Percentiles rank a stretch among this genome's conserved stretches.
These are phyloP conservation scores for Musca domestica DNA, from an alignment of 1,140 invertebrate genomes.

Conservation along the genomic window DNA sequence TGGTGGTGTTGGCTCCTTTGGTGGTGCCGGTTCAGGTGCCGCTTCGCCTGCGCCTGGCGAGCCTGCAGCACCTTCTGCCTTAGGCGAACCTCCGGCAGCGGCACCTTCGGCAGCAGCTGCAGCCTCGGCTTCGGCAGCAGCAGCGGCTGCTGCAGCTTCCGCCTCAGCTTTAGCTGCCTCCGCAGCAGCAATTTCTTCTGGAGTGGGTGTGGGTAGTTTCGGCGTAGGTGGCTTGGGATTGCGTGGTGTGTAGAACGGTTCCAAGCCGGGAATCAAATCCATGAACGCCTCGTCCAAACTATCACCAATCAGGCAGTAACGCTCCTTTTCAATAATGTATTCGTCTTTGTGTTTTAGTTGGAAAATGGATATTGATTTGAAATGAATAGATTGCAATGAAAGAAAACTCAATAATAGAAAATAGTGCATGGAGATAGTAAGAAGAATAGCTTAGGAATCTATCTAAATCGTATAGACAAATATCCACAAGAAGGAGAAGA, in stretches of 20 bases:
- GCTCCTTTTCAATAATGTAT: constrained; percentile 95
- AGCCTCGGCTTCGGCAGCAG: constrained; percentile 33
- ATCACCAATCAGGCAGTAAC: constrained; percentile 96
- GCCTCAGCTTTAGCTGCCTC: constrained; percentile 41
- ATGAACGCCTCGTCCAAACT: constrained; percentile 96
- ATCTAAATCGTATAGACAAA: background rate
- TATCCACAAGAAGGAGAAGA: background rate
- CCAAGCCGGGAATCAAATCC: constrained; percentile 77
- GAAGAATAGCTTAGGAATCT: constrained; percentile 2
- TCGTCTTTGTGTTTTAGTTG: constrained; percentile 74
- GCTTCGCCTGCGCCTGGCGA: constrained; percentile 49
- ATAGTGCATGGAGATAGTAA: constrained; percentile 30
- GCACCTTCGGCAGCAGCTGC: constrained; percentile 34
- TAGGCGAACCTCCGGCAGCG: constrained; percentile 30
- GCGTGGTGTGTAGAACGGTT: constrained; percentile 53
- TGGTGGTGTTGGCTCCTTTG: constrained; percentile 51
- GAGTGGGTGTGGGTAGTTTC: constrained; percentile 47
- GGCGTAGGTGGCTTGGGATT: constrained; percentile 53
- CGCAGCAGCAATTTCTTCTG: constrained; percentile 46
- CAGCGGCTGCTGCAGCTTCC: constrained; percentile 42
- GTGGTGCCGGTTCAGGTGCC: constrained; percentile 38
- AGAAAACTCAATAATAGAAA: constrained; percentile 18
- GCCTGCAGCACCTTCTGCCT: constrained; percentile 40
- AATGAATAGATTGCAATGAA: constrained; percentile 13
- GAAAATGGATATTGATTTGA: background rate